These are phyloP conservation scores for Orthochromis indermauri DNA, from an alignment of 2,113 vertebrate genomes.

Conservation along the genomic window DNA sequence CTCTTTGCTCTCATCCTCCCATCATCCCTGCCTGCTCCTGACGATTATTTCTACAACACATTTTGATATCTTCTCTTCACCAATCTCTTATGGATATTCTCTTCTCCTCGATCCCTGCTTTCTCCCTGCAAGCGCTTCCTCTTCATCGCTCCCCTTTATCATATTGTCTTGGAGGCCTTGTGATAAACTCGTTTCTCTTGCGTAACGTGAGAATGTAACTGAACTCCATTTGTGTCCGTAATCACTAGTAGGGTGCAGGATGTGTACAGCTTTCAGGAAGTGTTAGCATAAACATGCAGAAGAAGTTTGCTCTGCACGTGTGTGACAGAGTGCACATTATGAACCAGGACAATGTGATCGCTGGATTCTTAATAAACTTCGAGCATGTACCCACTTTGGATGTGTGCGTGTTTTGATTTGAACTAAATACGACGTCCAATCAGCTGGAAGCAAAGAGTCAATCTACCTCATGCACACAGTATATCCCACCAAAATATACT, in stretches of 20 bases:
- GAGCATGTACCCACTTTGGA: background rate
- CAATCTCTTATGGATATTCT: background rate
- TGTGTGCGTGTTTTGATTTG: background rate
- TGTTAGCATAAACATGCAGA: slow-evolving; percentile 26
- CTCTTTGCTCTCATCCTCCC: background rate
- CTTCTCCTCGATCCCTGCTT: background rate
- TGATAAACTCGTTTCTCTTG: slow-evolving; percentile 16
- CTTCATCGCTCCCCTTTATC: background rate
- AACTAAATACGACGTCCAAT: background rate
- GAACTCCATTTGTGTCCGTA: slow-evolving; percentile 31
- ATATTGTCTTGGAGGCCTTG: background rate
- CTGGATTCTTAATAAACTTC: background rate
- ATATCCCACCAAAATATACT: background rate
- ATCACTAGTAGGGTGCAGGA: slow-evolving; percentile 38
- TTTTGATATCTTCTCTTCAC: background rate
- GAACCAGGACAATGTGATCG: background rate
- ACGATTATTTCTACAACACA: background rate
- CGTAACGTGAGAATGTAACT: slow-evolving; percentile 13
- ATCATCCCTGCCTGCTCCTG: background rate
- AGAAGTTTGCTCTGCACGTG: background rate
- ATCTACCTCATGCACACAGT: background rate
- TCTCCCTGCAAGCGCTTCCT: background rate
- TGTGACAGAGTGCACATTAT: background rate
- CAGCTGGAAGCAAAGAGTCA: background rate
- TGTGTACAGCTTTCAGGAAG: slow-evolving; percentile 29